Conservation (phyloP, 2,113 vertebrate species). For the Pheucticus melanocephalus region DNA sequence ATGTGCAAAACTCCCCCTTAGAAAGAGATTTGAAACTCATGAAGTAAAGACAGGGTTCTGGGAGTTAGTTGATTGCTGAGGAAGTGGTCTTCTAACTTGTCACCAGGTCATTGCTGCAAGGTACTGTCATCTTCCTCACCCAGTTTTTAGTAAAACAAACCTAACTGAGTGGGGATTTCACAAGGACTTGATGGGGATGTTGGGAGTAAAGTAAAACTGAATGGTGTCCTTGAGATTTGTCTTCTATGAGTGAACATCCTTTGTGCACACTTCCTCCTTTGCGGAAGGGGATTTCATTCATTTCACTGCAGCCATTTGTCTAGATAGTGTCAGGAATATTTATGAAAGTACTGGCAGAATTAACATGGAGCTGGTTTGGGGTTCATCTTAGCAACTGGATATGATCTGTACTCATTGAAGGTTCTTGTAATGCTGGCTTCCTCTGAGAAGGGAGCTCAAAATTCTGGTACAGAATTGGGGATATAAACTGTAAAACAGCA, state of each 20-base stretch:
- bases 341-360: neutral
- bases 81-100: neutral
- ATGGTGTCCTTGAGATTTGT: neutral
- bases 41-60: neutral
- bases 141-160: neutral
- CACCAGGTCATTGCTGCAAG: neutral
- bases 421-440: neutral
- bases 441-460: neutral
- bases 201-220: neutral
- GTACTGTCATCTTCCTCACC: neutral
- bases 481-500: neutral
- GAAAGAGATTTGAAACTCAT: neutral
- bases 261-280: neutral
- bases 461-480: neutral
- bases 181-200: neutral
- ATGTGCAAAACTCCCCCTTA: neutral
- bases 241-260: neutral
- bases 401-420: neutral
- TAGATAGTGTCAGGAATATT: neutral
- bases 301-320: neutral
- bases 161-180: neutral
- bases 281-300: neutral
- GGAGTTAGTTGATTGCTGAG: neutral
- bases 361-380: neutral
- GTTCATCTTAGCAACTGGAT: neutral